Conservation (phyloP, 2,113 vertebrate genomes). For the Martes martes region DNA sequence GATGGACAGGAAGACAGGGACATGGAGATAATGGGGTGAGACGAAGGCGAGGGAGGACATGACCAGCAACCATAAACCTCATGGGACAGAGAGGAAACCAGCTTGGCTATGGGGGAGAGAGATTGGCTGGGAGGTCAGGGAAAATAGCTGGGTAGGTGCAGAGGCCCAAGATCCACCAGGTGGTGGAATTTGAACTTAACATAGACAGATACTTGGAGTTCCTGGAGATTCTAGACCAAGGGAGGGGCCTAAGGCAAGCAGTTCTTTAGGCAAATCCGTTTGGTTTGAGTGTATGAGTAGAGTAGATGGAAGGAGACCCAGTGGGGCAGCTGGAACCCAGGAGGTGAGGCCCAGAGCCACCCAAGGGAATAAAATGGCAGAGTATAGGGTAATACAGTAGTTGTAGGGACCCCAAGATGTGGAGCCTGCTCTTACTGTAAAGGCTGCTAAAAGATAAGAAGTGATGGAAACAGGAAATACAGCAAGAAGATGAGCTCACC, state of each 20-base stretch:
- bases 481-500: neutral
- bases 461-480: neutral
- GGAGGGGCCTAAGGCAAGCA: neutral
- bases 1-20: neutral
- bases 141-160: neutral
- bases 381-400: neutral
- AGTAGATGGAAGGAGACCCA: neutral
- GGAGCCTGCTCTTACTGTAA: neutral
- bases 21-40: neutral
- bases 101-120: neutral
- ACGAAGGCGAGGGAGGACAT: neutral
- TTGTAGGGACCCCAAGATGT: neutral
- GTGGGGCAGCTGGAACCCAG: neutral
- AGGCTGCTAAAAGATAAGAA: neutral
- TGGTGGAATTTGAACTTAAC: neutral
- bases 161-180: neutral
- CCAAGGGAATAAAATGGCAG: neutral
- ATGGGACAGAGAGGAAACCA: neutral
- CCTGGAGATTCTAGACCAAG: neutral
- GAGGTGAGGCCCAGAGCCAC: neutral
- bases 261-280: neutral
- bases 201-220: neutral
- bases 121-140: neutral
- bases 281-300: neutral
- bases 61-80: neutral